These are phyloP conservation scores for Lochmaea capreae DNA, from an alignment of 2,888 invertebrate species.

Conservation along the genomic window DNA sequence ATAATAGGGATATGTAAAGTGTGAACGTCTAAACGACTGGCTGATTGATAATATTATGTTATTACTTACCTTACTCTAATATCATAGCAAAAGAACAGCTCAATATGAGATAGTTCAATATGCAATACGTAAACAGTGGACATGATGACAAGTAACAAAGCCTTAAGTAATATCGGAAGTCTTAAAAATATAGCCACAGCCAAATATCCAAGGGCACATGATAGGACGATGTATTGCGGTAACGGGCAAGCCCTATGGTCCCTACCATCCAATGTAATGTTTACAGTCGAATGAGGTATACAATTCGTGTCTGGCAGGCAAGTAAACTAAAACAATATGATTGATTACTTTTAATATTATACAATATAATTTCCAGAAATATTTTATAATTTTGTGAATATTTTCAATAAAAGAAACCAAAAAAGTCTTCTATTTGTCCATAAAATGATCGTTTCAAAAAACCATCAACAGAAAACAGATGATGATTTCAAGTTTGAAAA, in stretches of 20 bases:
- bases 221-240: conserved; percentile 88
- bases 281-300: conserved; percentile 67
- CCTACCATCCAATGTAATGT: conserved; percentile 68
- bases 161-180: conserved; percentile 86
- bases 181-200: conserved; percentile 87
- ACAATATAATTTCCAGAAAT: neutral
- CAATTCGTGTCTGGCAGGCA: conserved; percentile 69
- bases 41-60: too few species aligned
- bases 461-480: too few species aligned
- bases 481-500: too few species aligned
- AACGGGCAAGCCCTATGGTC: conserved; percentile 85
- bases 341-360: neutral
- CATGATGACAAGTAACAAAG: conserved; percentile 81
- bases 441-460: too few species aligned
- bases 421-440: too few species aligned
- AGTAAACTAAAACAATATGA: conserved; percentile 69
- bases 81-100: conserved; percentile 87
- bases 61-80: conserved; percentile 76
- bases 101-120: conserved; percentile 83
- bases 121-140: conserved; percentile 83
- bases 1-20: too few species aligned
- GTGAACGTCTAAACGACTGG: too few species aligned
- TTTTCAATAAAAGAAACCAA: too few species aligned
- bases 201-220: conserved; percentile 86
- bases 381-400: too few species aligned